Percentiles rank a stretch among this genome's conserved stretches.
phyloP scores from a whole-genome alignment of 2,113 vertebrate species.

The Suncus etruscus region DNA sequence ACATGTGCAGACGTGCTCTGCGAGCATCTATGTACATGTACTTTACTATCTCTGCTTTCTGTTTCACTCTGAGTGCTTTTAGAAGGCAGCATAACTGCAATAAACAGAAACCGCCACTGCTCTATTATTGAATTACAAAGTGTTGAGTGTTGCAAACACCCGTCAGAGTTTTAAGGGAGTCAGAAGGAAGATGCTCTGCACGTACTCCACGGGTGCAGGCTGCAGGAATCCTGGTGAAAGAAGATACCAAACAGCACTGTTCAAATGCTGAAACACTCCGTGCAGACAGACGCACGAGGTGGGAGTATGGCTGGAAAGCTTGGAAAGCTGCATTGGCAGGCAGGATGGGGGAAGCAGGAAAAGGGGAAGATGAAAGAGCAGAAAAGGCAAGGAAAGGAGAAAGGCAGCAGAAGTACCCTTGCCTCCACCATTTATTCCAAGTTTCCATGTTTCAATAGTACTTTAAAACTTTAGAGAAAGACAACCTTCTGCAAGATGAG shows the following conservation, averaged over 20 bases:
- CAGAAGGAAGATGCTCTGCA: slow-evolving; percentile 64
- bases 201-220: background rate
- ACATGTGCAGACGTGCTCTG: slow-evolving; percentile 72
- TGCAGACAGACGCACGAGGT: slow-evolving; percentile 25
- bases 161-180: slow-evolving; percentile 74
- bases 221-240: slow-evolving; percentile 68
- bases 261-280: background rate
- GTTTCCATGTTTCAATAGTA: background rate
- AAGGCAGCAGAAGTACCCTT: background rate
- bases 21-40: background rate
- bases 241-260: slow-evolving; percentile 27
- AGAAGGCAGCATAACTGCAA: slow-evolving; percentile 70
- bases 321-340: background rate
- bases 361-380: slow-evolving; percentile 12
- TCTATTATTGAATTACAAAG: slow-evolving; percentile 68
- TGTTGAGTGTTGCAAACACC: slow-evolving; percentile 54
- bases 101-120: slow-evolving; percentile 70
- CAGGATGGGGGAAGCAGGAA: background rate
- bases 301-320: background rate
- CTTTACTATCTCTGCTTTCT: slow-evolving; percentile 58
- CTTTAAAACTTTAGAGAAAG: slow-evolving; percentile 53
- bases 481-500: slow-evolving; percentile 25
- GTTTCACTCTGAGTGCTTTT: slow-evolving; percentile 64
- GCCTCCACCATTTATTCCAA: background rate
- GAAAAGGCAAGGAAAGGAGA: slow-evolving; percentile 33